Conservation (phyloP, 2,113 vertebrate species). For the Bothrops jararaca region DNA sequence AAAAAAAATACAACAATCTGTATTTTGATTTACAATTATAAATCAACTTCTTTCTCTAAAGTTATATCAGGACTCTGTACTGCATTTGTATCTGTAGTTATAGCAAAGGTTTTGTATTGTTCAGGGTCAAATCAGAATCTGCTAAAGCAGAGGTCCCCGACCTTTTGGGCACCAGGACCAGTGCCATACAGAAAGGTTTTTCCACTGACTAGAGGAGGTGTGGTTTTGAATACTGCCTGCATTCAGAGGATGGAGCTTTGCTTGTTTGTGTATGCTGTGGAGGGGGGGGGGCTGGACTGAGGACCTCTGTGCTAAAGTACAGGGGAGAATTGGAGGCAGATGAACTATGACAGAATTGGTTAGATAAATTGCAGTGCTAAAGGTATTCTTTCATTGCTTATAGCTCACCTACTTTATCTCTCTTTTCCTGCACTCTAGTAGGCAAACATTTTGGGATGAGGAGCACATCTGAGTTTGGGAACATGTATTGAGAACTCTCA, state of each 20-base stretch:
- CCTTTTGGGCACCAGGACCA: too few species aligned
- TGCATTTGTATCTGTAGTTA: not conserved
- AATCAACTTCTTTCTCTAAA: not conserved
- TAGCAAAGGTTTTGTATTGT: constrained; percentile 22
- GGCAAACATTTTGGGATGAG: not conserved
- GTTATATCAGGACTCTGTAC: not conserved
- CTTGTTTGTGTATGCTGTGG: too few species aligned
- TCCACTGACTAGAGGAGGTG: too few species aligned
- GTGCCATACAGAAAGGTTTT: too few species aligned
- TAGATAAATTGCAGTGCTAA: not conserved
- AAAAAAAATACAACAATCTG: not conserved
- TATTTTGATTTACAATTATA: not conserved
- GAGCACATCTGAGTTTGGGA: not conserved
- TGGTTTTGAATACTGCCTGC: too few species aligned
- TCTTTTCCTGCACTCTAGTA: not conserved
- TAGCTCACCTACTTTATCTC: too few species aligned
- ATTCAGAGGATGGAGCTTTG: too few species aligned
- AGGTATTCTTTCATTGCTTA: not conserved
- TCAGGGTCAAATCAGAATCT: constrained; percentile 4
- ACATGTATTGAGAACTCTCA: not conserved
- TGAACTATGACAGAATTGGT: not conserved
- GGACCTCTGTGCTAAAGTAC: not conserved
- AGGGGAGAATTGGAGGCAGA: not conserved
- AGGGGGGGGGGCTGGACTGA: too few species aligned
- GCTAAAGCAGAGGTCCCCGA: not conserved